phyloP scores from a whole-genome alignment of 2,888 invertebrate species.

The Epinotia bilunana region DNA sequence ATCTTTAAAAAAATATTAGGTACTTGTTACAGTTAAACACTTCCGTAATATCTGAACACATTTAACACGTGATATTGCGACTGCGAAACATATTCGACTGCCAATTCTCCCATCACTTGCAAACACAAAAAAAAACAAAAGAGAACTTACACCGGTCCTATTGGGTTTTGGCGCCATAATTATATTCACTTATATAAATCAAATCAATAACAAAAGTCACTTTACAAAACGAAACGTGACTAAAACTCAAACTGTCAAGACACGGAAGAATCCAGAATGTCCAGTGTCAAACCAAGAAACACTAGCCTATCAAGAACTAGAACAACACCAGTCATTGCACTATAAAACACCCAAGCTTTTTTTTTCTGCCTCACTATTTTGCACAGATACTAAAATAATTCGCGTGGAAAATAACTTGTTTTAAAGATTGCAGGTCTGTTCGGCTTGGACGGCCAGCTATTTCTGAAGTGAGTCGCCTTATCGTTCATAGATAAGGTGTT shows the following conservation, averaged over 20 bases:
- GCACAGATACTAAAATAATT: slow-evolving; percentile 28
- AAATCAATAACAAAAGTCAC: slow-evolving; percentile 46
- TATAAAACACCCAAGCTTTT: slow-evolving; percentile 31
- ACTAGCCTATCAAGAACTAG: neutral
- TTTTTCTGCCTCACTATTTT: neutral
- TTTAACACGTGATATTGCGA: neutral
- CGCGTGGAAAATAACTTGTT: slow-evolving; percentile 29
- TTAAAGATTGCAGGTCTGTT: slow-evolving; percentile 56
- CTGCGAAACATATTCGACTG: neutral
- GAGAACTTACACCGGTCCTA: slow-evolving; percentile 57
- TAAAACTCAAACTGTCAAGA: slow-evolving; percentile 61
- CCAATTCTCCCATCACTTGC: neutral
- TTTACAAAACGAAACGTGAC: slow-evolving; percentile 39
- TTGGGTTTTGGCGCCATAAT: slow-evolving; percentile 69
- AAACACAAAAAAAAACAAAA: neutral
- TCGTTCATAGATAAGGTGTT: slow-evolving; percentile 74
- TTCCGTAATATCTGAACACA: neutral
- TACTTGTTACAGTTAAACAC: neutral
- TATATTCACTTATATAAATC: neutral
- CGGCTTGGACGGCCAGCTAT: slow-evolving; percentile 61
- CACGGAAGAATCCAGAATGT: slow-evolving; percentile 62
- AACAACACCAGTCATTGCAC: slow-evolving; percentile 31
- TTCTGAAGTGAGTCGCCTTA: slow-evolving; percentile 71
- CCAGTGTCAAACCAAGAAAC: slow-evolving; percentile 56
- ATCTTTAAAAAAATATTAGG: neutral